Evolutionary conservation across 2,113 vertebrate species (phyloP), one percentile per base, ranked within the genome.

Genomic region (Microtus pennsylvanicus): DNA sequence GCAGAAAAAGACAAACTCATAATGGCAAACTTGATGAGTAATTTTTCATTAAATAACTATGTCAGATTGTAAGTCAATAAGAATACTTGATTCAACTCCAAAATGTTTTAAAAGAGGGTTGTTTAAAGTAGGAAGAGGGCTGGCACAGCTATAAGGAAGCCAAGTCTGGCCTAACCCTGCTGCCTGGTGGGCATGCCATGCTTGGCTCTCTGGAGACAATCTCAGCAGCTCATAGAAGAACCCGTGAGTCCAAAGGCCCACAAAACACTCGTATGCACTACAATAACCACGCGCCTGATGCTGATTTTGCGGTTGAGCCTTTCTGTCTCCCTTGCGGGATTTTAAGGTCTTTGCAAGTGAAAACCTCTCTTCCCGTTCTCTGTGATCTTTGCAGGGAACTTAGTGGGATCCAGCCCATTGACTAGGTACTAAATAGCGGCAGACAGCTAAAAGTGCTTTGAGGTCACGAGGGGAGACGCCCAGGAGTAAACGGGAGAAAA

Each of bases 41-140:
- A 58, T 21, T 55, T 75, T 87, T 88, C 14, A 63, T 26, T 81
- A 76, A 91, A 87, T 96, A 93, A 85, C 91, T 81, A 91, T 85
- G 52, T 82, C 30, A 94, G 42, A 61, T 26, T 85, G 19, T 38
- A 82, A 70, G 61, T 70, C 77, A 95, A 30, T 85, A 33, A 87
- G 89, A 96, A 87, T 82, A 33, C 45, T 85, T 75, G 55, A 89
- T 58, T 94, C 30, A 78, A 38, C 93, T 83, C 76, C 63, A 77
- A 94, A 93, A 45, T 95, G 33, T 90, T 76, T 92, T 92, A 70
- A 67, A 83, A 58, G 47, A 61, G 33, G 38, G 45, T 21, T 30
- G 33, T 58, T 83, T 82, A 78, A 88, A 69, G 3, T 16, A 30
- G 2, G 16, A 77, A 78, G 11, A 61, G 14, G 38, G 55, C 55